These are phyloP conservation scores for Osmoderma eremita DNA, from an alignment of 2,888 invertebrate genomes.

Conservation along the genomic window DNA sequence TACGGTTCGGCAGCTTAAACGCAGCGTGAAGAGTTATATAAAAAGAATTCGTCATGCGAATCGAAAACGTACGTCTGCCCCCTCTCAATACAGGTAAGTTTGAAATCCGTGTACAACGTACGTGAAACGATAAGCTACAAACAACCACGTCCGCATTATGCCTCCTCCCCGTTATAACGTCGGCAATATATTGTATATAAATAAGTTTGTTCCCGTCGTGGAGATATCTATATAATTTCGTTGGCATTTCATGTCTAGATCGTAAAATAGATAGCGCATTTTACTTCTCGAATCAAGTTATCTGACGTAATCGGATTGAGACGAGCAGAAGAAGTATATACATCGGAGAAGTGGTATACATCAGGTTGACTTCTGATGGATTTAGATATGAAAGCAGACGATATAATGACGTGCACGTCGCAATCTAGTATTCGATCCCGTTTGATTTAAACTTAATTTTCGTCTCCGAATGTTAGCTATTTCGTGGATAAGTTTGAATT, in stretches of 20 bases:
- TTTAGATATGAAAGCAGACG: constrained; percentile 25
- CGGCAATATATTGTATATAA: constrained; percentile 45
- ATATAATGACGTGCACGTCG: constrained; percentile 12
- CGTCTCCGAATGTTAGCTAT: constrained; percentile 1
- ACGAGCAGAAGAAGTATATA: constrained; percentile 7
- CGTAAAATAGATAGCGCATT: constrained; percentile 52
- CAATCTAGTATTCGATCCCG: constrained; percentile 32
- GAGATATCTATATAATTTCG: constrained; percentile 51
- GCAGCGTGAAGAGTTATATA: constrained; percentile 32
- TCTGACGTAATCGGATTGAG: constrained; percentile 52
- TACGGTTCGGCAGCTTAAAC: constrained; percentile 23
- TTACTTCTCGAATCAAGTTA: constrained; percentile 49
- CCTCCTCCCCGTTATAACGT: constrained; percentile 18
- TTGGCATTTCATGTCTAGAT: constrained; percentile 53
- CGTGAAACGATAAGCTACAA: too few species aligned
- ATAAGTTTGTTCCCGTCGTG: constrained; percentile 48
- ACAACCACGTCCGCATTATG: too few species aligned
- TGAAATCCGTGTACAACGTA: too few species aligned
- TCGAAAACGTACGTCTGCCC: constrained; percentile 45
- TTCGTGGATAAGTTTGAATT: constrained; percentile 4
- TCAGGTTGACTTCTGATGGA: constrained; percentile 47
- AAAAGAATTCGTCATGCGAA: constrained; percentile 47
- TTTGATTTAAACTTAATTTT: constrained; percentile 43
- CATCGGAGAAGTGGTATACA: neutral
- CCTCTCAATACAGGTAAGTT: neutral